These are phyloP conservation scores for Callimorpha dominula DNA, from an alignment of 2,888 invertebrate species.

Conservation along the genomic window DNA sequence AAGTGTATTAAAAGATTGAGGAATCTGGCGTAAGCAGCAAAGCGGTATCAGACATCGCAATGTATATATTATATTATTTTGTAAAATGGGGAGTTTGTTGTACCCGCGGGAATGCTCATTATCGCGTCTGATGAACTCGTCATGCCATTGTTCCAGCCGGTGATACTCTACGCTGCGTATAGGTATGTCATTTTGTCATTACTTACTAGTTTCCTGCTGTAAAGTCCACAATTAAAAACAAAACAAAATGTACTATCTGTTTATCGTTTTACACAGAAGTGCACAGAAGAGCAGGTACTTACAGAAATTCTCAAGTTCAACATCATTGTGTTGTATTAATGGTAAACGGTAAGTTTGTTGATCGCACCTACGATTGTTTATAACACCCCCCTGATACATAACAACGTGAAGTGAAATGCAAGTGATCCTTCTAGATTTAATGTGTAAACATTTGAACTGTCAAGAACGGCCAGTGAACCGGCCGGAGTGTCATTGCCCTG, in stretches of 20 bases:
- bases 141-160: constrained; percentile 77
- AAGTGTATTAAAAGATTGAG: constrained; percentile 59
- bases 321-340: constrained; percentile 13
- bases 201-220: constrained; percentile 8
- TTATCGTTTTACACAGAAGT: no score
- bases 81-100: constrained; percentile 82
- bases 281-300: no score
- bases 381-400: constrained; percentile 46
- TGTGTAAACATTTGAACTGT: constrained; percentile 86
- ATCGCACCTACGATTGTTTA: constrained; percentile 24
- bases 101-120: constrained; percentile 83
- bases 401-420: constrained; percentile 64
- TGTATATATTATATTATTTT: constrained; percentile 73
- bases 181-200: constrained; percentile 42
- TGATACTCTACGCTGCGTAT: constrained; percentile 62
- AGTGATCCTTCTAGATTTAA: constrained; percentile 78
- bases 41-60: constrained; percentile 66
- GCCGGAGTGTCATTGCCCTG: constrained; percentile 82
- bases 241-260: no score
- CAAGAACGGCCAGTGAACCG: constrained; percentile 86
- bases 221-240: no score
- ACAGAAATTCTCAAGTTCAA: background rate
- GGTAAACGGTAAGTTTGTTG: constrained; percentile 25
- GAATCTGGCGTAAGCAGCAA: constrained; percentile 56
- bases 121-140: constrained; percentile 83